Percentiles rank a stretch among this genome's conserved stretches.
phyloP scores from a whole-genome alignment of 2,113 vertebrate genomes.

The Aegithalos caudatus region DNA sequence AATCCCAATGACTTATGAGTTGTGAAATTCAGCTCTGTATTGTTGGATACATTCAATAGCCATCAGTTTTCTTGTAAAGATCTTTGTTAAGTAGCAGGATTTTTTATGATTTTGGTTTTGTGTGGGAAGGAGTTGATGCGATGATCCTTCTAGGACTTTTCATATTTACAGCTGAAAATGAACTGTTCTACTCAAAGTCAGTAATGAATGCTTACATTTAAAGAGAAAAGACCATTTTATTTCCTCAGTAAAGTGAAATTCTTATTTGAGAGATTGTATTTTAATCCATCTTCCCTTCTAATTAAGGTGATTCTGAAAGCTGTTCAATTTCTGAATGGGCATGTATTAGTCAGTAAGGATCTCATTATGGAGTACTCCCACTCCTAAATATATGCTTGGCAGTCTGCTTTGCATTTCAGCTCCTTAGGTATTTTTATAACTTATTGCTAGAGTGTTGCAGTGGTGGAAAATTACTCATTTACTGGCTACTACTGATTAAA shows the following conservation, averaged over 20 bases:
- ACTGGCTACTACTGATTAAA: background rate
- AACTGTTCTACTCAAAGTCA: background rate
- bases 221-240: background rate
- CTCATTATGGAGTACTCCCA: background rate
- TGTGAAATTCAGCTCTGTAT: background rate
- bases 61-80: background rate
- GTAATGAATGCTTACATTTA: background rate
- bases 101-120: background rate
- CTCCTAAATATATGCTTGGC: background rate
- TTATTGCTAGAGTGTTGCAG: background rate
- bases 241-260: background rate
- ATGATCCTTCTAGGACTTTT: background rate
- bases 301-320: background rate
- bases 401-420: background rate
- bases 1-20: background rate
- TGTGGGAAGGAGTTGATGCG: background rate
- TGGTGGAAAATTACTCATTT: constrained; percentile 9
- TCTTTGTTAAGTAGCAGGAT: background rate
- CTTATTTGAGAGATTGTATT: background rate
- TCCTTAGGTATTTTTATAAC: constrained; percentile 15
- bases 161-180: background rate
- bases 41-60: background rate
- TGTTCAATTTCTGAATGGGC: background rate
- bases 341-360: background rate
- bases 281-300: background rate